Evolutionary conservation across 2,113 vertebrate genomes (phyloP), one percentile per base, ranked within the genome.

Genomic region (Ardeotis arabs): DNA sequence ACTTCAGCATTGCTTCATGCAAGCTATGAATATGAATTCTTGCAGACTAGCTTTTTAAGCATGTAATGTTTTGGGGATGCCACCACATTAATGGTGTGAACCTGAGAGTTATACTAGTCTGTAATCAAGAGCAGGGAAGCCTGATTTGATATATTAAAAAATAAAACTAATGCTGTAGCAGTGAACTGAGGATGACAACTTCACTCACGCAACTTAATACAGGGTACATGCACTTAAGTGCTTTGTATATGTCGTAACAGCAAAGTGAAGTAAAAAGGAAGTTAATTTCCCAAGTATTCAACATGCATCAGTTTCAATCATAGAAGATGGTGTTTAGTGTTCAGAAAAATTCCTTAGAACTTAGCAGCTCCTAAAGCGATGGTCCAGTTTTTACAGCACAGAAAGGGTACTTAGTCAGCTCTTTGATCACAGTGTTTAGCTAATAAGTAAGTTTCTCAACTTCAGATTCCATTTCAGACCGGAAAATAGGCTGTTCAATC

Each of bases 391-490:
- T 53, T 95, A 64, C 77, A 75, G 69, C 74, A 44, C 8, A 37
- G 69, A 55, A 82, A 33, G 50, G 44, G 14, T 67, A 47, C 47
- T 66, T 58, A 45, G 50, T 90, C 87, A 88, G 73, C 69, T 93
- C 35, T 78, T 87, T 62, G 83, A n/a, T 89, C 56, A 20, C 21
- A 75, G 5, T 77, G 47, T 64, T 91, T 87, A 53, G 66, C 37
- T 78, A 59, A 33, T 91, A 77, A 89, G 31, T 87, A 74, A 72
- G 67, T 91, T 95, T 85, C 78, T 95, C 39, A 79, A 55, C 64
- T 67, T 89, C 55, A 91, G 6, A 41, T 94, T 95, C 33, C 45
- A 6, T 90, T 84, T 89, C 73, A 62, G 72, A 22, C 63, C 81
- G 73, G 41, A 37, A 93, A 81, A 41, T 21, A 84, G 70, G 33